Evolutionary conservation across 2,888 invertebrate genomes (phyloP).

Genomic region (Cosmia trapezina): DNA sequence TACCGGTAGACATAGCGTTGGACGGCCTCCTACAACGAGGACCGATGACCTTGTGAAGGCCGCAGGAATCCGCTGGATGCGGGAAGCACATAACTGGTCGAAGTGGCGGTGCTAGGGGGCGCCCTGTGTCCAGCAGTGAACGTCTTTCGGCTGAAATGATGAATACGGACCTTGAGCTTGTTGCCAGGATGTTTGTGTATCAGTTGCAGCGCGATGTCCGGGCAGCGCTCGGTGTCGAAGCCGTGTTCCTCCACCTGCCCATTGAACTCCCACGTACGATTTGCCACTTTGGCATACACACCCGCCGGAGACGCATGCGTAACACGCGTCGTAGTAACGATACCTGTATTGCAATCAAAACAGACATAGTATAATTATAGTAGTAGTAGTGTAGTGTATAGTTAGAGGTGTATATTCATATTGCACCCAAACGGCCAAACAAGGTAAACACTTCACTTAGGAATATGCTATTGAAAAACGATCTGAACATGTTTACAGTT

Average conservation of each 20-base stretch:
- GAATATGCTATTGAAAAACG: background rate
- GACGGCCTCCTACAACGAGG: background rate
- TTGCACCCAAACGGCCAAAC: background rate
- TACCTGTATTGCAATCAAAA: slow-evolving; percentile 77
- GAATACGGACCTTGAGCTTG: slow-evolving; percentile 90
- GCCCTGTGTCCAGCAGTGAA: no score
- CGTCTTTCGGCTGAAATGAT: background rate
- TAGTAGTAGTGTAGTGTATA: no score
- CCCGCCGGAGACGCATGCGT: slow-evolving; percentile 95
- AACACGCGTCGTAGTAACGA: slow-evolving; percentile 94
- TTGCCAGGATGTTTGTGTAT: slow-evolving; percentile 91
- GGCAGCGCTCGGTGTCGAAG: slow-evolving; percentile 87
- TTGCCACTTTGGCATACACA: slow-evolving; percentile 92
- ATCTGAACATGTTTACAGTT: background rate
- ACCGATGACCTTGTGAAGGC: background rate
- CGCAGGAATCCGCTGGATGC: no score
- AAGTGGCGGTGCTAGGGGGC: background rate
- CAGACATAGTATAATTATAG: no score
- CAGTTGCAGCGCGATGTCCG: slow-evolving; percentile 93
- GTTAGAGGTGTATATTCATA: background rate
- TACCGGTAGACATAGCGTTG: background rate
- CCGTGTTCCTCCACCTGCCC: slow-evolving; percentile 81
- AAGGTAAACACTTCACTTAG: background rate
- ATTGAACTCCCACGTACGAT: slow-evolving; percentile 93
- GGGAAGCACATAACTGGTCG: background rate